Evolutionary conservation across 2,888 invertebrate species (phyloP).

Genomic region (Drosophila affinis): DNA sequence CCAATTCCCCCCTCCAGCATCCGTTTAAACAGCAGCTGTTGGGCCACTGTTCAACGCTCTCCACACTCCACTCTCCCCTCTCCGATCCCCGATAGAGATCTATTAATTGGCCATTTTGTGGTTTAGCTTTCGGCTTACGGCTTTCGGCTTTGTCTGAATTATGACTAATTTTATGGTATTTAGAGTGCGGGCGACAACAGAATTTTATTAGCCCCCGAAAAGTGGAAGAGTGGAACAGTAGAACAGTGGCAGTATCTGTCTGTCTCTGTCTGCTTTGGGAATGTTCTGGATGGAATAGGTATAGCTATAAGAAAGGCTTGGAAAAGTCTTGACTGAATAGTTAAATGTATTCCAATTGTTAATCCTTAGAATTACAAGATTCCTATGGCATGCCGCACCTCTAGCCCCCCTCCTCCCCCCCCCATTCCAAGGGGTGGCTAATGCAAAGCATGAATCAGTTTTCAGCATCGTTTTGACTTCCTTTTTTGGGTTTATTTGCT

Average conservation of each 20-base stretch:
- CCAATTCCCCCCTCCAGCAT: neutral
- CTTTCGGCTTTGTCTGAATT: conserved; percentile 47
- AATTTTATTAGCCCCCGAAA: neutral
- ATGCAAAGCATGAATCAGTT: conserved; percentile 27
- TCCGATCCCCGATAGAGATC: conserved; percentile 38
- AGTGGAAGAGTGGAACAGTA: neutral
- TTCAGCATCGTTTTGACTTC: conserved; percentile 13
- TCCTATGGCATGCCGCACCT: neutral
- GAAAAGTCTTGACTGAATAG: neutral
- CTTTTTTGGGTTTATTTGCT: conserved; percentile 37
- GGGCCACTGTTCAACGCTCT: conserved; percentile 31
- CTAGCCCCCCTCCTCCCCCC: too few relatives aligned
- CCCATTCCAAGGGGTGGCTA: too few relatives aligned
- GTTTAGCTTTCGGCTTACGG: conserved; percentile 27
- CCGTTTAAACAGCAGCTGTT: conserved; percentile 56
- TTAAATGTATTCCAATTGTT: too few relatives aligned
- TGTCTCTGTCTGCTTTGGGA: neutral
- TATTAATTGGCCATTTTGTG: conserved; percentile 54
- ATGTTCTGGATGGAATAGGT: neutral
- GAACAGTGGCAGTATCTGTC: neutral
- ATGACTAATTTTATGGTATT: conserved; percentile 73
- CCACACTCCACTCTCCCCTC: too few relatives aligned
- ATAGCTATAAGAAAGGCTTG: neutral
- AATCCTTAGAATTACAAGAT: too few relatives aligned
- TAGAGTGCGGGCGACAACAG: conserved; percentile 64